Evolutionary conservation across 2,888 invertebrate genomes (phyloP), one percentile per base, ranked within the genome.

Genomic region (Standfussiana lucernea): DNA sequence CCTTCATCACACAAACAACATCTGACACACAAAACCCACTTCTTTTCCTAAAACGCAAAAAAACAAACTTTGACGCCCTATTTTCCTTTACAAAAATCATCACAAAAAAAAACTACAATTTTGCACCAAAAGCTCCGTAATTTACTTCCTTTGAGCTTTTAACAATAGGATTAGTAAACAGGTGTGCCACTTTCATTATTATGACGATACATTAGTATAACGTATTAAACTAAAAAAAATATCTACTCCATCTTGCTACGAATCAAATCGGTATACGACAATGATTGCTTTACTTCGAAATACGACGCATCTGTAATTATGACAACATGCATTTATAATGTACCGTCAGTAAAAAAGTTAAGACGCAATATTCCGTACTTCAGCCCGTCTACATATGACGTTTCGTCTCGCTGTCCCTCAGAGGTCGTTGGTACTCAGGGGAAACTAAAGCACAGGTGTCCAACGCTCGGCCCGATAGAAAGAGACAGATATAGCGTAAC

Each of bases 371-470:
- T 95, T 83, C 87, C 80, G 74, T 91, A 84, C 78, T 75, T 70
- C 80, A 74, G 84, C 83, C 89, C 85, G 84, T 85, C 80, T 74
- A 88, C 91, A 88, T 96, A 92, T 86, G 93, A 86, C 92, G 85
- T 95, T 95, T 91, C 86, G 90, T 87, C 87, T 88, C 90, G 90
- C 85, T 89, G 85, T 85, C 79, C 72, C 87, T 88, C 92, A 96
- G 96, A 96, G 96, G 96, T 96, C 96, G 96, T 96, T 96, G 96
- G 96, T 96, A 96, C 96, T 96, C 95, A 93, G 95, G 96, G 96
- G 96, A 96, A 96, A 96, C 96, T 96, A 95, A 96, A 96, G 96
- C 96, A 96, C 96, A 96, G 96, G 96, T 96, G 96, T 96, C 96
- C 96, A 96, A 95, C 96, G 96, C 94, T 96, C 95, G 94, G 95